phyloP scores from a whole-genome alignment of 2,113 vertebrate species.

The Orthonyx spaldingii region DNA sequence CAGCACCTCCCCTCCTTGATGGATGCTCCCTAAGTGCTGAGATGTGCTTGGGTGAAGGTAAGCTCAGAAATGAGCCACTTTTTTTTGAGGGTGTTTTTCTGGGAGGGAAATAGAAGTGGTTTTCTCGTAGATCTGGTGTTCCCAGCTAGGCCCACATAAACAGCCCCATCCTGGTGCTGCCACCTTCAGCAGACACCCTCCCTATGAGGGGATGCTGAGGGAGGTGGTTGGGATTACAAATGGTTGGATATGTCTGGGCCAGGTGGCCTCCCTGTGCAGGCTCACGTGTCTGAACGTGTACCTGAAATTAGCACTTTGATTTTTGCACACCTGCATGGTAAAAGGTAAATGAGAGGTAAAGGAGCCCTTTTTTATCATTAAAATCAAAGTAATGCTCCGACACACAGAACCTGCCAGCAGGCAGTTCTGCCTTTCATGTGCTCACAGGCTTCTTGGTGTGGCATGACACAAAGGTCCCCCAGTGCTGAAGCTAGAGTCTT shows the following conservation, averaged over 20 bases:
- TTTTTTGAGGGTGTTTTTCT: neutral
- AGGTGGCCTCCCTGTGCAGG: neutral
- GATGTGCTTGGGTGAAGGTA: neutral
- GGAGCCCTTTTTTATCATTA: neutral
- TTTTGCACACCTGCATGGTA: slow-evolving; percentile 24
- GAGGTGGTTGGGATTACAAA: neutral
- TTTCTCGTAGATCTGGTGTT: neutral
- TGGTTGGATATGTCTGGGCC: neutral
- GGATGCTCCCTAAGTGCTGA: neutral
- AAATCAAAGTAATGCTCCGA: neutral
- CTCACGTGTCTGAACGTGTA: neutral
- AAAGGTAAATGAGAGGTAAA: neutral
- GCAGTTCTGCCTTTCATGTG: neutral
- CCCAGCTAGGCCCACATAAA: neutral
- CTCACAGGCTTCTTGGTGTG: neutral
- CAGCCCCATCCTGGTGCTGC: neutral
- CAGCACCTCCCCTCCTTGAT: neutral
- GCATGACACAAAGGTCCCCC: neutral
- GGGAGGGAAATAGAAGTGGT: neutral
- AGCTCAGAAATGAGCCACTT: neutral
- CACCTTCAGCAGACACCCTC: neutral
- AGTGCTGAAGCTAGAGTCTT: neutral
- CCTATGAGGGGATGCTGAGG: neutral
- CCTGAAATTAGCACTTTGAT: neutral
- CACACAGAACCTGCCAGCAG: neutral